Evolutionary conservation across 1,140 invertebrate species (phyloP).

Genomic region (Drosophila elegans): DNA sequence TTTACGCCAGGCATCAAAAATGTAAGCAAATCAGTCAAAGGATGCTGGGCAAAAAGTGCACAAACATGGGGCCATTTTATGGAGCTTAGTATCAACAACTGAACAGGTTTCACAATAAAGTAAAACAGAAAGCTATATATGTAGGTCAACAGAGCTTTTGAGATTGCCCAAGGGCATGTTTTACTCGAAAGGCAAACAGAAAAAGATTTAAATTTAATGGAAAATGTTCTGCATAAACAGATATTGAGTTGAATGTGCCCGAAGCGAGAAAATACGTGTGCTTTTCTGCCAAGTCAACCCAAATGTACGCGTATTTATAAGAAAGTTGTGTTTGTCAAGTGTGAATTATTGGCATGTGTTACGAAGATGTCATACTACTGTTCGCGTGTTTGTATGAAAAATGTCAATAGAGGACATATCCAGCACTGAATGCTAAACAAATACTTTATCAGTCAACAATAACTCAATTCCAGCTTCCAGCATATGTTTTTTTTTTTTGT

Average conservation of each 20-base stretch:
- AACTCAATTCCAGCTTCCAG: no score
- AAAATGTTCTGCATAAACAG: constrained; percentile 43
- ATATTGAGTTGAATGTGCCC: constrained; percentile 23
- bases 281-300: not conserved
- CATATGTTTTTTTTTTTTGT: constrained; percentile 1
- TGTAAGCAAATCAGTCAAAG: constrained; percentile 67
- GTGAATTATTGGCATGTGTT: constrained; percentile 8
- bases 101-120: constrained; percentile 6
- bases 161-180: constrained; percentile 32
- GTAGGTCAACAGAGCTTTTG: constrained; percentile 33
- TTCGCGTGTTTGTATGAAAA: not conserved
- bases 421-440: not conserved
- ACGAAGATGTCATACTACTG: constrained; percentile 1
- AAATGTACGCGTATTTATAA: constrained; percentile 11
- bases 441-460: not conserved
- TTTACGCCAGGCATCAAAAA: constrained; percentile 51
- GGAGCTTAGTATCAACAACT: constrained; percentile 34
- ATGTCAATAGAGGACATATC: not conserved
- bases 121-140: constrained; percentile 38
- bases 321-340: not conserved
- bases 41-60: constrained; percentile 44
- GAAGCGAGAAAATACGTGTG: constrained; percentile 1
- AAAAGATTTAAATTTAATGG: constrained; percentile 47
- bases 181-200: constrained; percentile 25
- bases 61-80: constrained; percentile 36